These are phyloP conservation scores for Hydra vulgaris DNA, from an alignment of 30 jellyfish, hydroid and myxozoan species.

Conservation along the genomic window DNA sequence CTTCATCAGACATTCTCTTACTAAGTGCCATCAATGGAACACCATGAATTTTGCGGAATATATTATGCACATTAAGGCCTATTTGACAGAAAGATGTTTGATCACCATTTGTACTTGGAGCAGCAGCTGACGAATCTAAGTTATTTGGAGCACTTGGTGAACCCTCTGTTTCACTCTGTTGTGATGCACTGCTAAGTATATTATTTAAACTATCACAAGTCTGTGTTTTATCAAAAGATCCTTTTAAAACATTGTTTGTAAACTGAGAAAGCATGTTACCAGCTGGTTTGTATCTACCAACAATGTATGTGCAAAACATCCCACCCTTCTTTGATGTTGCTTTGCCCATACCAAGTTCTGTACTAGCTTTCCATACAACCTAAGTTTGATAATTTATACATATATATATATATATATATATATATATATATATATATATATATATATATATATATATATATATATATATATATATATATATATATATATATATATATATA, in stretches of 20 bases:
- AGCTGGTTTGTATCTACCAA: constrained; percentile 65
- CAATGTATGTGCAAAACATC: constrained; percentile 64
- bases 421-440: too few species aligned
- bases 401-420: too few species aligned
- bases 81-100: constrained; percentile 29
- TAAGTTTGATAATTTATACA: constrained; percentile 8
- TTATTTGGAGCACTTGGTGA: background rate
- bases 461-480: too few species aligned
- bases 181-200: background rate
- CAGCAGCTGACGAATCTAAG: background rate
- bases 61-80: constrained; percentile 63
- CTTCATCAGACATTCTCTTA: constrained; percentile 62
- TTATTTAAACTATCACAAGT: background rate
- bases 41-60: constrained; percentile 67
- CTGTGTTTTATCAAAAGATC: constrained; percentile 27
- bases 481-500: too few species aligned
- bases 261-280: constrained; percentile 70
- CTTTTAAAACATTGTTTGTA: constrained; percentile 49
- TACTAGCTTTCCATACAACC: constrained; percentile 68
- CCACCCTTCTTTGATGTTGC: constrained; percentile 51
- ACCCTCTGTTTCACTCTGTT: too few species aligned
- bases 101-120: constrained; percentile 1
- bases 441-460: too few species aligned
- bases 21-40: constrained; percentile 55
- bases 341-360: constrained; percentile 71